These are phyloP conservation scores for Lacanobia oleracea DNA, from an alignment of 2,888 invertebrate species.

Conservation along the genomic window DNA sequence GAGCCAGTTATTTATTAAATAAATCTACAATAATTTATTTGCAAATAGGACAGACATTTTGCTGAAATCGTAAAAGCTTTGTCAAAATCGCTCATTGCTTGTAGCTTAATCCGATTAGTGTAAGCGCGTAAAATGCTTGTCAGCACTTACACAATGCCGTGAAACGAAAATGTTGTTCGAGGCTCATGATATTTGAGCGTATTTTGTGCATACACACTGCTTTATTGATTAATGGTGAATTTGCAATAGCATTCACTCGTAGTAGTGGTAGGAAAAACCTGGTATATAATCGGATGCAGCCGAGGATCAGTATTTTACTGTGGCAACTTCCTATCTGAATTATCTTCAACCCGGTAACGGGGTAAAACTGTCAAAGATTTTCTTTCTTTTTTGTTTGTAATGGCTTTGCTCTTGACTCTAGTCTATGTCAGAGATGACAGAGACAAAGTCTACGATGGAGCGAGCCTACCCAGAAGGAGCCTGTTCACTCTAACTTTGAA, in stretches of 20 bases:
- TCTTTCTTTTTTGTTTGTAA: too few relatives aligned
- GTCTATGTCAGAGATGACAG: too few relatives aligned
- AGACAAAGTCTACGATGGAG: too few relatives aligned
- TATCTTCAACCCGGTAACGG: too few relatives aligned
- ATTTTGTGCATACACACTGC: constrained; percentile 7
- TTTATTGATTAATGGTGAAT: constrained; percentile 4
- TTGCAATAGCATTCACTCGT: not conserved
- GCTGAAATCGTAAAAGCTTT: constrained; percentile 9
- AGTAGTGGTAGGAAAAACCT: not conserved
- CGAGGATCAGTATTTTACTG: not conserved
- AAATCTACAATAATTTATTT: constrained; percentile 10
- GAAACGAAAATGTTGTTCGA: constrained; percentile 27
- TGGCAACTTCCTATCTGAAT: too few relatives aligned
- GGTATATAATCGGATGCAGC: not conserved
- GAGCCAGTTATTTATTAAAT: not conserved
- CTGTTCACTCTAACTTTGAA: too few relatives aligned
- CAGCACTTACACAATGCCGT: constrained; percentile 23
- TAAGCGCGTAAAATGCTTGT: constrained; percentile 22
- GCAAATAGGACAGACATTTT: constrained; percentile 8
- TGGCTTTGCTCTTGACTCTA: too few relatives aligned
- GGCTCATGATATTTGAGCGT: constrained; percentile 12
- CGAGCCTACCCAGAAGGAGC: too few relatives aligned
- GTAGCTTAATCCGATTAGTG: constrained; percentile 27
- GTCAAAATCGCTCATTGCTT: constrained; percentile 44
- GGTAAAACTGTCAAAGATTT: too few relatives aligned